phyloP scores from a whole-genome alignment of 1,140 invertebrate genomes.

The Hylaeus volcanicus region DNA sequence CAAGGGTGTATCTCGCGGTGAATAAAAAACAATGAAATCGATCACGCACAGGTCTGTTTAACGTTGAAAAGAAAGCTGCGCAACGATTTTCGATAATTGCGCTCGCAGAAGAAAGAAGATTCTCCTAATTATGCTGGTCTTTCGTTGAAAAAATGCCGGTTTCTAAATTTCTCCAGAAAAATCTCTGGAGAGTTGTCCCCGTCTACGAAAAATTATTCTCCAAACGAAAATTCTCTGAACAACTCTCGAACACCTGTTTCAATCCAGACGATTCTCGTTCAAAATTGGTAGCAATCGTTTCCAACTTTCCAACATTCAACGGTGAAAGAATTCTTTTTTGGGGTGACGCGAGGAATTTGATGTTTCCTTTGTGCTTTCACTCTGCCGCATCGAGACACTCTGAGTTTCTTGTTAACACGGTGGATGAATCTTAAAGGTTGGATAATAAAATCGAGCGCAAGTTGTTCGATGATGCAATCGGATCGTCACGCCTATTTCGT shows the following conservation, averaged over 20 bases:
- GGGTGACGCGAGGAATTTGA: not conserved
- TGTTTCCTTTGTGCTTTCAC: conserved; percentile 24
- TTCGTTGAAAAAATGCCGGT: too few species aligned
- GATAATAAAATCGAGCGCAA: conserved; percentile 25
- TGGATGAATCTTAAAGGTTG: conserved; percentile 5
- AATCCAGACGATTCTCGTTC: too few species aligned
- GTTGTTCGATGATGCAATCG: conserved; percentile 17
- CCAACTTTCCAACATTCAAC: too few species aligned
- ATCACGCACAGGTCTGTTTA: too few species aligned
- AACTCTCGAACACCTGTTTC: too few species aligned
- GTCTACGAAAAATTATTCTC: too few species aligned
- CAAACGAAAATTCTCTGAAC: too few species aligned
- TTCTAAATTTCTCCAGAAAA: too few species aligned
- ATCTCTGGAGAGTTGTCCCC: too few species aligned
- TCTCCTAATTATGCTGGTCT: not conserved
- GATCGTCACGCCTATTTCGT: not conserved
- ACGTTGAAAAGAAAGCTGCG: not conserved
- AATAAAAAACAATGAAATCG: not conserved
- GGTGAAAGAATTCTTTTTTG: not conserved
- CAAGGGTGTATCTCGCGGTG: not conserved
- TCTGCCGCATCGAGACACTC: not conserved
- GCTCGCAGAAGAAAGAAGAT: not conserved
- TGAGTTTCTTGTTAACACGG: conserved; percentile 10
- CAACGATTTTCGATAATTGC: not conserved
- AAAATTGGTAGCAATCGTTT: too few species aligned